Evolutionary conservation across 2,888 invertebrate genomes (phyloP).

Genomic region (Silvanus unidentatus): DNA sequence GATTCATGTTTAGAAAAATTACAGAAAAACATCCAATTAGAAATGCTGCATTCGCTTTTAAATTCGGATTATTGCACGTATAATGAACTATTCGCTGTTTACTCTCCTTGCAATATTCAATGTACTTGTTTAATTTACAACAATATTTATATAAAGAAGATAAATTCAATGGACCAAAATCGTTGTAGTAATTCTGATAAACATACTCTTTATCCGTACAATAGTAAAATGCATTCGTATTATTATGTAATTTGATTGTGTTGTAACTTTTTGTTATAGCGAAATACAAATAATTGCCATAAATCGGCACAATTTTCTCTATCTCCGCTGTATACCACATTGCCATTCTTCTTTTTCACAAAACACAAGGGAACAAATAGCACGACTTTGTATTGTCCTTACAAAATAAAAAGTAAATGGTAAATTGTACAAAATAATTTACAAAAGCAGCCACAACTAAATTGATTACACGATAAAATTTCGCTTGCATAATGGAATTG

Average conservation of each 20-base stretch:
- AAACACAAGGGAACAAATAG: constrained; percentile 7
- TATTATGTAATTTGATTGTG: constrained; percentile 58
- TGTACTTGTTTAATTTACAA: constrained; percentile 66
- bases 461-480: constrained; percentile 11
- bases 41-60: constrained; percentile 81
- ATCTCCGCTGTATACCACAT: constrained; percentile 27
- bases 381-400: constrained; percentile 4
- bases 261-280: constrained; percentile 60
- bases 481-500: constrained; percentile 8
- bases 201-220: constrained; percentile 70
- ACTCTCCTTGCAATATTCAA: constrained; percentile 59
- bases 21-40: constrained; percentile 79
- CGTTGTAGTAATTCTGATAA: constrained; percentile 80
- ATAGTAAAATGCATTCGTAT: constrained; percentile 68
- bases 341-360: not conserved
- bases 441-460: constrained; percentile 13
- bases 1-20: constrained; percentile 61
- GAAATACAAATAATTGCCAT: constrained; percentile 61
- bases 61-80: constrained; percentile 66
- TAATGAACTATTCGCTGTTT: constrained; percentile 73
- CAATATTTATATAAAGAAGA: constrained; percentile 82
- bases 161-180: constrained; percentile 86
- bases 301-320: constrained; percentile 38
- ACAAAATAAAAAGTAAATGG: constrained; percentile 4
- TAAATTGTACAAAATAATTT: constrained; percentile 10